Evolutionary conservation across 2,888 invertebrate genomes (phyloP), one percentile per base, ranked within the genome.

Genomic region (Eupelmus urozonus): DNA sequence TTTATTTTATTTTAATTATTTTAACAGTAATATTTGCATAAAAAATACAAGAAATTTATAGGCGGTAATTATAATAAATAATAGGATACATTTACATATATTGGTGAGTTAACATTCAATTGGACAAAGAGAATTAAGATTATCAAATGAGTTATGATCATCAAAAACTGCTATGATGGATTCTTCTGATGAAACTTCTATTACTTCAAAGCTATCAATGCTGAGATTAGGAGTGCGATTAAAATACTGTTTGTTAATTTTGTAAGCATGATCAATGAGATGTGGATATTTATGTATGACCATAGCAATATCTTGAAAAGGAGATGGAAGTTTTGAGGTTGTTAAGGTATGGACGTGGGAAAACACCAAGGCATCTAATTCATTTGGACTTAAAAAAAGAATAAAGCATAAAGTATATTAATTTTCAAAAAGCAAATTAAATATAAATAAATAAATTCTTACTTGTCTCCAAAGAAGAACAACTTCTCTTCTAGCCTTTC

Each of bases 401-500:
- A 34, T 29, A 62, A 76, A 23, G 18, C 45, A 71, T 11, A n/a
- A n/a, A n/a, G 23, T 13, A 49, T 23, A 53, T 75, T 34, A 29
- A 66, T 57, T 45, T 18, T 57, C 18, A 65, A 23, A 49, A 59
- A 34, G 11, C 9, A 42, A 63, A 29, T n/a, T 13, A 70, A 63
- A 40, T 49, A 7, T 49, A 23, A 62, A 60, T 57, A 71, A 92
- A n/a, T n/a, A n/a, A n/a, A n/a, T n/a, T n/a, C 93, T 93, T 90
- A 95, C 95, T 90, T 91, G 75, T 93, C 92, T 7, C 95, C 95
- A 89, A 96, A 97, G 90, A 98, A 98, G 88, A 93, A 97, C 59
- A 93, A 92, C 73, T 93, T 93, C 25, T 94, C 93, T 5, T 95
- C 96, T 0, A 99, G 91, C 81, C 97, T 93, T 83, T 95, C 95